Percentiles rank a stretch among this genome's conserved stretches.
Evolutionary conservation across 2,797 vertebrate genomes (phyloP).

Genomic region (Schizopygopsis pylzovi): DNA sequence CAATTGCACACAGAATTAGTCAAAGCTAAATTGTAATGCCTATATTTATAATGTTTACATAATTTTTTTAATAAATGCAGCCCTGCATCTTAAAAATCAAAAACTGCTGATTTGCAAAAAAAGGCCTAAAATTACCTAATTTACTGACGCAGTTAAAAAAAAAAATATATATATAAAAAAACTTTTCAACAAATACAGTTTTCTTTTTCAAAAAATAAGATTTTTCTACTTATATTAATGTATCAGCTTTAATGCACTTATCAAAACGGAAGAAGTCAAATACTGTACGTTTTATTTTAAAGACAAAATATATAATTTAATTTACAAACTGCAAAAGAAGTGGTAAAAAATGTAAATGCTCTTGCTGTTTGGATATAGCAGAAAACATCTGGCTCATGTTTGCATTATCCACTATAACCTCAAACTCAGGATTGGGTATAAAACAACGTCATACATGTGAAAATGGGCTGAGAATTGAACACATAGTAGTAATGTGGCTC

Average conservation of each 20-base stretch:
- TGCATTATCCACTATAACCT: neutral
- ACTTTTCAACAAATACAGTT: no score
- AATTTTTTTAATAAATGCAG: neutral
- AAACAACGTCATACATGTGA: neutral
- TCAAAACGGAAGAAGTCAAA: neutral
- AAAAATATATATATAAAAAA: neutral
- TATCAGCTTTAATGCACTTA: neutral
- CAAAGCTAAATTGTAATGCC: neutral
- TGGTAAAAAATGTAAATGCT: neutral
- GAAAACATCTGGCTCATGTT: neutral
- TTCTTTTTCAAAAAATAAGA: neutral
- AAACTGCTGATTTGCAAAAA: no score
- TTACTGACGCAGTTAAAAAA: neutral
- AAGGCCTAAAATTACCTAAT: neutral
- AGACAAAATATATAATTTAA: neutral
- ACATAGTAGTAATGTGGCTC: neutral
- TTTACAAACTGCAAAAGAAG: neutral
- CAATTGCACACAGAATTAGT: neutral
- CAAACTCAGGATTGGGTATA: neutral
- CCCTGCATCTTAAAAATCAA: no score
- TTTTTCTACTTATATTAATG: neutral
- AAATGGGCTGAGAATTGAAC: neutral
- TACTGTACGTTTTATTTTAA: neutral
- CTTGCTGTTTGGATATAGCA: neutral
- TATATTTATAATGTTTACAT: neutral